phyloP scores from a whole-genome alignment of 2,888 invertebrate species.

The Helobdella robusta region DNA sequence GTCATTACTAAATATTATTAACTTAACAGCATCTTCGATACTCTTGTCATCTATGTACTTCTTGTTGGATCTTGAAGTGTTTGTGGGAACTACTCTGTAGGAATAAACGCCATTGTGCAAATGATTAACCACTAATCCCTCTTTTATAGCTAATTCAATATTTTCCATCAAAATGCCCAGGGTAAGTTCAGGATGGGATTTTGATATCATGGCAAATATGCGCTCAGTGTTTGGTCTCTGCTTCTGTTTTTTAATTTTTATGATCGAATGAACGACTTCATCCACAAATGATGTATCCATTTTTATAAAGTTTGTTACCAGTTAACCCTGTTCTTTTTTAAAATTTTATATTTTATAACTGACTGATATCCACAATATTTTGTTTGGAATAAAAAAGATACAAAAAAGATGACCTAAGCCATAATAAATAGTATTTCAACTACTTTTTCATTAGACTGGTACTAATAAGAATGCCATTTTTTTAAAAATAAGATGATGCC shows the following conservation, averaged over 20 bases:
- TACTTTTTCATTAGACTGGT: too few species aligned
- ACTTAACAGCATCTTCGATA: slow-evolving; percentile 19
- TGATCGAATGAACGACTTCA: slow-evolving; percentile 20
- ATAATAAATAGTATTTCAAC: too few species aligned
- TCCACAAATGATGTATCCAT: slow-evolving; percentile 11
- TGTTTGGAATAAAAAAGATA: too few species aligned
- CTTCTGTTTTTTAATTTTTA: slow-evolving; percentile 25
- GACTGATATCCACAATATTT: too few species aligned
- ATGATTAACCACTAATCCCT: slow-evolving; percentile 21
- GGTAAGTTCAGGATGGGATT: slow-evolving; percentile 23
- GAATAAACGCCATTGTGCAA: slow-evolving; percentile 23
- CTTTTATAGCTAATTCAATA: slow-evolving; percentile 21
- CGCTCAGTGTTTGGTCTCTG: slow-evolving; percentile 25
- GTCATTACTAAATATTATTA: neutral
- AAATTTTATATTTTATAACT: too few species aligned
- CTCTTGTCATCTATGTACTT: slow-evolving; percentile 3
- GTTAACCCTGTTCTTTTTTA: too few species aligned
- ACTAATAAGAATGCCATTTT: too few species aligned
- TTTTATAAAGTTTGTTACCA: too few species aligned
- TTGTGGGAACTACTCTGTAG: slow-evolving; percentile 16
- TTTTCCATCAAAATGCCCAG: slow-evolving; percentile 1
- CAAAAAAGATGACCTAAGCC: too few species aligned
- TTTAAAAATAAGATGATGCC: too few species aligned
- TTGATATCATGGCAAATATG: slow-evolving; percentile 18
- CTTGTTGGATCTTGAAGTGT: neutral